Evolutionary conservation across 2,797 vertebrate genomes (phyloP).

Genomic region (Lates japonicus): DNA sequence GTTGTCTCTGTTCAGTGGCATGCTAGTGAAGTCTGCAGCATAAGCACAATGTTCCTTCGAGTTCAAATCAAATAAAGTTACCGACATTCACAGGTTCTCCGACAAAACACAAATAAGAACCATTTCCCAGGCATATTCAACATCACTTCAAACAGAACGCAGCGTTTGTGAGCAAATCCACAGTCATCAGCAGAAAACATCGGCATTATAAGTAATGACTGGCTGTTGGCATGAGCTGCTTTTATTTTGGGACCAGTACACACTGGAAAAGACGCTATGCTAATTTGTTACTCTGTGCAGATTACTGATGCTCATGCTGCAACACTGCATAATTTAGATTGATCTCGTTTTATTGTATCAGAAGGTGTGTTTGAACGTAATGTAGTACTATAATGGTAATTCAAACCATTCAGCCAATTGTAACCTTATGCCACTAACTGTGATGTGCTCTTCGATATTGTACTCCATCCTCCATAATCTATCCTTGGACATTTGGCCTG

Average conservation of each 20-base stretch:
- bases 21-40: neutral
- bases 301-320: constrained; percentile 3
- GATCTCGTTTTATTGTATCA: constrained; percentile 15
- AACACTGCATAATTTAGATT: constrained; percentile 17
- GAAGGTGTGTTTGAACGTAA: neutral
- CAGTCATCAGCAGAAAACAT: constrained; percentile 9
- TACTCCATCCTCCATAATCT: neutral
- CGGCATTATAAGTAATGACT: neutral
- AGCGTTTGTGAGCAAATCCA: neutral
- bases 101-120: neutral
- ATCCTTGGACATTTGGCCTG: neutral
- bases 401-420: neutral
- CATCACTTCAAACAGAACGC: neutral
- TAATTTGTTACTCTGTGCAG: constrained; percentile 2
- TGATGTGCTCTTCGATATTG: neutral
- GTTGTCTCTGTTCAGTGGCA: neutral
- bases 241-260: neutral
- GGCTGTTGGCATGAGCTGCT: neutral
- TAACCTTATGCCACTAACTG: neutral
- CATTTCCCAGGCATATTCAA: neutral
- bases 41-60: too few species aligned
- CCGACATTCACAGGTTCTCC: neutral
- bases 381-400: neutral
- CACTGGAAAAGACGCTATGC: neutral
- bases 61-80: neutral